These are phyloP conservation scores for Marisa cornuarietis DNA, from an alignment of 1,140 invertebrate species.

Conservation along the genomic window DNA sequence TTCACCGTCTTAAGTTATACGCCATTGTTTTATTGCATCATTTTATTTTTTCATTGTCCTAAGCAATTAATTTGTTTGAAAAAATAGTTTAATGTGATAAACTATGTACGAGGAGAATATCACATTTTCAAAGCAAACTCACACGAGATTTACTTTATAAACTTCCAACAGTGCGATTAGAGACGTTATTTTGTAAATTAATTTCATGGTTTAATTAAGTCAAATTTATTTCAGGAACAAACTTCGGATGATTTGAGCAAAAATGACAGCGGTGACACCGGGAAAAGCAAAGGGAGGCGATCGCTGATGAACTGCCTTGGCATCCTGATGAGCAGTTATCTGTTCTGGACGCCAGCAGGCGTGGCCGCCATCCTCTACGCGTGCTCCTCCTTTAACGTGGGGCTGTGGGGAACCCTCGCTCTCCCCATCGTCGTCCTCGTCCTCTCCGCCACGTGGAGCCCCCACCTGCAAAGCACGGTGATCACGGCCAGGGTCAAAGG, in stretches of 20 bases:
- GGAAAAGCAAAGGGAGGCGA: slow-evolving; percentile 1
- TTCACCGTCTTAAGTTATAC: no score
- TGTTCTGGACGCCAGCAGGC: slow-evolving; percentile 10
- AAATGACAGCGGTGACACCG: not conserved
- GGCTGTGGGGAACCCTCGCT: slow-evolving; percentile 17
- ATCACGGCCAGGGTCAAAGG: slow-evolving; percentile 10
- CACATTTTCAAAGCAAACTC: no score
- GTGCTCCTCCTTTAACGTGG: slow-evolving; percentile 28
- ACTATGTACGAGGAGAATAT: no score
- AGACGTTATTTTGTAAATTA: no score
- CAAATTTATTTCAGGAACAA: no score
- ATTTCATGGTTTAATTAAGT: no score
- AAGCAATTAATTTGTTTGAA: no score
- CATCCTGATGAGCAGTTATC: slow-evolving; percentile 15
- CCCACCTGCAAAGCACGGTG: slow-evolving; percentile 19
- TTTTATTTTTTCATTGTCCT: no score
- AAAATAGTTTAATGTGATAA: no score
- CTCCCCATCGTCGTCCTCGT: slow-evolving; percentile 24
- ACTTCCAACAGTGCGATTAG: no score
- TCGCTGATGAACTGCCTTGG: slow-evolving; percentile 8
- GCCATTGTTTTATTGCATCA: no score
- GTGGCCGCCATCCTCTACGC: slow-evolving; percentile 23
- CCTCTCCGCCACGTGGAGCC: slow-evolving; percentile 32
- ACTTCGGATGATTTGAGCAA: not conserved
- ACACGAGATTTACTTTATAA: no score